Evolutionary conservation across 2,888 invertebrate genomes (phyloP).

Genomic region (Amorpha juglandis): DNA sequence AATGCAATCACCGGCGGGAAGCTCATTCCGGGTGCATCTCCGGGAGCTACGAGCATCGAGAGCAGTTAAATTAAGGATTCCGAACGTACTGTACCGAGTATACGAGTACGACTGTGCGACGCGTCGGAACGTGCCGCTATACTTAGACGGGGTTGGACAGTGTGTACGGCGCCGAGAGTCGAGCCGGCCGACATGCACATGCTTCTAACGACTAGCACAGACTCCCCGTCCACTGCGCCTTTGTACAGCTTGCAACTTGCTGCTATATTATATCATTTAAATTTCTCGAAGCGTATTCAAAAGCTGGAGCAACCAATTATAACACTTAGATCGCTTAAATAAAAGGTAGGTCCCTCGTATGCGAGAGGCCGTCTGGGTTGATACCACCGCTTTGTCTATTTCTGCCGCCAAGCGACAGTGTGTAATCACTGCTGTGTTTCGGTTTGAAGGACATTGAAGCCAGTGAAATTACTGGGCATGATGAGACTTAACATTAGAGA

Average conservation of each 20-base stretch:
- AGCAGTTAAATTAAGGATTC: constrained; percentile 78
- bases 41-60: constrained; percentile 56
- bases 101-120: constrained; percentile 45
- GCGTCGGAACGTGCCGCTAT: constrained; percentile 45
- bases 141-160: constrained; percentile 19
- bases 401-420: too few species aligned
- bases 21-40: constrained; percentile 78
- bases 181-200: constrained; percentile 1
- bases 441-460: too few species aligned
- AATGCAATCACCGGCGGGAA: constrained; percentile 81
- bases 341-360: too few species aligned
- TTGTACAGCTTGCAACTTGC: neutral
- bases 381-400: too few species aligned
- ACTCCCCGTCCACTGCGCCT: neutral
- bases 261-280: neutral
- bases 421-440: too few species aligned
- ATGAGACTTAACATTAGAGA: too few species aligned
- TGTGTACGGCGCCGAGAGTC: neutral
- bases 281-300: neutral
- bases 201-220: neutral
- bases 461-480: too few species aligned
- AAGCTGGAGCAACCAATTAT: neutral
- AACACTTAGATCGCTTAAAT: neutral
- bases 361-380: too few species aligned
- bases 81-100: constrained; percentile 55